Conservation (phyloP, 2,797 vertebrate genomes). For the Gobionotothen gibberifrons region DNA sequence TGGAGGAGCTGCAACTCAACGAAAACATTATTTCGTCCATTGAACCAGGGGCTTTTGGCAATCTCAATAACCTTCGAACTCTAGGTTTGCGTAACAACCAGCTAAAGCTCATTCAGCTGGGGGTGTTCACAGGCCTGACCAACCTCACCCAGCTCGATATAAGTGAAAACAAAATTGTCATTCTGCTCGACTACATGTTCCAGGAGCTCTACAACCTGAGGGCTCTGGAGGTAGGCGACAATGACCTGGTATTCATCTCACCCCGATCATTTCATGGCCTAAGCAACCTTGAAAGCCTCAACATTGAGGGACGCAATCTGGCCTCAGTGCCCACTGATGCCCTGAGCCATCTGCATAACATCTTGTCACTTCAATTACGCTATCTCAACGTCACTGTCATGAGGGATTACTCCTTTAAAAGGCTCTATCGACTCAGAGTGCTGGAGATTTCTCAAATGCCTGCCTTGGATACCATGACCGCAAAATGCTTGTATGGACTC, state of each 20-base stretch:
- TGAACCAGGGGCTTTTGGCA: slow-evolving; percentile 96
- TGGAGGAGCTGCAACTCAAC: slow-evolving; percentile 96
- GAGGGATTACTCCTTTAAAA: slow-evolving; percentile 96
- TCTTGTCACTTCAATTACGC: slow-evolving; percentile 91
- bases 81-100: slow-evolving; percentile 96
- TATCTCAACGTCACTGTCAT: slow-evolving; percentile 94
- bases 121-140: slow-evolving; percentile 96
- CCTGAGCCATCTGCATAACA: slow-evolving; percentile 94
- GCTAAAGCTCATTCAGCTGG: slow-evolving; percentile 95
- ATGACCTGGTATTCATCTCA: slow-evolving; percentile 97
- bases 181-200: slow-evolving; percentile 98
- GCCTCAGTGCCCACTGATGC: slow-evolving; percentile 96
- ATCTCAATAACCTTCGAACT: slow-evolving; percentile 94
- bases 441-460: slow-evolving; percentile 96
- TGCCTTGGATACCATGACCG: slow-evolving; percentile 92
- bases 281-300: slow-evolving; percentile 95
- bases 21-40: slow-evolving; percentile 96
- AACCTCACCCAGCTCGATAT: slow-evolving; percentile 98
- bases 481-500: slow-evolving; percentile 95
- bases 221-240: slow-evolving; percentile 97
- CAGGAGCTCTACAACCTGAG: slow-evolving; percentile 98
- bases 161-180: slow-evolving; percentile 99
- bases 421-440: slow-evolving; percentile 92
- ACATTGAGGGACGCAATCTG: slow-evolving; percentile 95
- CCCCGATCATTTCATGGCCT: slow-evolving; percentile 96